phyloP scores from a whole-genome alignment of 2,888 invertebrate species.

The Penaeus monodon region DNA sequence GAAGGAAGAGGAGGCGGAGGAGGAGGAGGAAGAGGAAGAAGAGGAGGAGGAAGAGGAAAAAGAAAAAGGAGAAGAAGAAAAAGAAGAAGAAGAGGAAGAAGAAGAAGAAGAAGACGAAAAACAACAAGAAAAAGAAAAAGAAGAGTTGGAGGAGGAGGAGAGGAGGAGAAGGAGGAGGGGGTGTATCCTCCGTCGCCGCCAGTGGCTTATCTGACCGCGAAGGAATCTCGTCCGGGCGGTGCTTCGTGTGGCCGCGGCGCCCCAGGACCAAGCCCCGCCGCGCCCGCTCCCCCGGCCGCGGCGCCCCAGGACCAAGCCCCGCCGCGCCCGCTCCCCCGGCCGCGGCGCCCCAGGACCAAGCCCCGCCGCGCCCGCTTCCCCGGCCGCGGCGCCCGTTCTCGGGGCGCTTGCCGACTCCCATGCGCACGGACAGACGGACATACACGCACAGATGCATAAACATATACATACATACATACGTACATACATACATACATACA shows the following conservation, averaged over 20 bases:
- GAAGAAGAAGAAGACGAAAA: not conserved
- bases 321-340: too few species aligned
- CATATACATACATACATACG: not conserved
- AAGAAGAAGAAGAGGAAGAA: not conserved
- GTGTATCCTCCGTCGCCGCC: not conserved
- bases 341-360: too few species aligned
- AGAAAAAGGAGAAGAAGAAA: not conserved
- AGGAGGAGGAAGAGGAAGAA: not conserved
- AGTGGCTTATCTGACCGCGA: conserved; percentile 19
- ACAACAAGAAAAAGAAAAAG: not conserved
- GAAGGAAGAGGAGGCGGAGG: not conserved
- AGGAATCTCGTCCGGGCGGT: conserved; percentile 6
- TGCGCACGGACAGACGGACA: too few species aligned
- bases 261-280: too few species aligned
- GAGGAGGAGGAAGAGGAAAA: not conserved
- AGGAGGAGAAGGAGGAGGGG: not conserved
- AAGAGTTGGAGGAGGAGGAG: not conserved
- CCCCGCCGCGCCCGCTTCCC: too few species aligned
- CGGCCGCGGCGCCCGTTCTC: too few species aligned
- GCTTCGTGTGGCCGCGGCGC: too few species aligned
- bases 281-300: too few species aligned
- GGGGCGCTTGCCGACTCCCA: too few species aligned
- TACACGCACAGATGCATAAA: too few species aligned
- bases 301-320: too few species aligned
- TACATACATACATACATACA: conserved; percentile 26